A percentile compares a stretch with the other conserved stretches of the same genome.
Conservation (phyloP, 2,888 invertebrate genomes). For the Neoascia interrupta region DNA sequence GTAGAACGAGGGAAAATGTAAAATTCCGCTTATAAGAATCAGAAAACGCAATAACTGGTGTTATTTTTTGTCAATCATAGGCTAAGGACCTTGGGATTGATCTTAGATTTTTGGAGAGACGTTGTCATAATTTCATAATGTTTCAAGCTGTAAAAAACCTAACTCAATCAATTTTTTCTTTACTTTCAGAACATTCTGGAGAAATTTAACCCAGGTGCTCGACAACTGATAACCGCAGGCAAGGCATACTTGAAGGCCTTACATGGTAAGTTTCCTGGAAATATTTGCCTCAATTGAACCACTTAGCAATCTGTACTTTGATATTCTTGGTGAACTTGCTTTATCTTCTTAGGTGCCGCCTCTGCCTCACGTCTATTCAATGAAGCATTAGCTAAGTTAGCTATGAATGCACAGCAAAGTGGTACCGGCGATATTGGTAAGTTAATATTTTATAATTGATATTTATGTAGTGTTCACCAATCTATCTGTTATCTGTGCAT, state of each 20-base stretch:
- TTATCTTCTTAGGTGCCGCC: slow-evolving; percentile 94
- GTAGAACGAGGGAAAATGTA: no score
- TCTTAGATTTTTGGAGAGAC: no score
- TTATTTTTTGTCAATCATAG: no score
- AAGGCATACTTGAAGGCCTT: slow-evolving; percentile 96
- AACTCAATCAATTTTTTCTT: slow-evolving; percentile 70
- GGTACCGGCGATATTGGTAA: slow-evolving; percentile 95
- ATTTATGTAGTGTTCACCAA: no score
- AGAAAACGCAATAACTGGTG: no score
- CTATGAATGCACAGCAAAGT: slow-evolving; percentile 93
- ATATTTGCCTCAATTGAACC: slow-evolving; percentile 8
- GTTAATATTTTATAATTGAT: neutral
- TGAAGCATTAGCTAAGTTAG: slow-evolving; percentile 92
- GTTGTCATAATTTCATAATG: no score
- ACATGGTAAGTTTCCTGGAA: slow-evolving; percentile 86
- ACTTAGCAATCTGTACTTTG: neutral
- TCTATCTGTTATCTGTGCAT: slow-evolving; percentile 10
- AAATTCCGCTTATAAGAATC: no score
- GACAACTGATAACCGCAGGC: slow-evolving; percentile 95
- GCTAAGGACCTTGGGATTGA: no score
- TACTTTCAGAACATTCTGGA: slow-evolving; percentile 95
- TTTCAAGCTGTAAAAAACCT: no score
- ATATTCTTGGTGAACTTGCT: no score
- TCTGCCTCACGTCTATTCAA: slow-evolving; percentile 93
- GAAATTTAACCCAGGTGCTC: slow-evolving; percentile 96